Base-by-base conservation (phyloP, 2,888 invertebrate species). In the Neoascia interrupta region DNA sequence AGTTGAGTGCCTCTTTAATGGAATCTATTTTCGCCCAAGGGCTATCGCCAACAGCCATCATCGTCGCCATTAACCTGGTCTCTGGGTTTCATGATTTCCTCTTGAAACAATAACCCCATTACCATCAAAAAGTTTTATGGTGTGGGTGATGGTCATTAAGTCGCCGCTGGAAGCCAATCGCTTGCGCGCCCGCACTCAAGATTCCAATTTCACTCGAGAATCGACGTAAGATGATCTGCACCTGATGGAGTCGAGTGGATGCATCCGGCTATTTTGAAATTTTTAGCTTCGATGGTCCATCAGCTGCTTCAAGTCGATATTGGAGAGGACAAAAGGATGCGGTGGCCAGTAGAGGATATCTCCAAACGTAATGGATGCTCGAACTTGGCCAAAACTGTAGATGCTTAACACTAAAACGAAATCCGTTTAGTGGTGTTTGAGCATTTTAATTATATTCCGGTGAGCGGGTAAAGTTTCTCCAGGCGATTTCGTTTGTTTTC, bases 221-320 rank as follows among this genome's bases (percentile, higher is more conserved):
- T 47, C 58, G n/a, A 76, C 64, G 60, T 76, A 72, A 76, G 64
- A 72, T 60, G 34, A 53, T 72, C 53, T 76, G 60, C 72, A 76
- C 76, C 64, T 76, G 49, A 1, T 36, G 56, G 54, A 34, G 31
- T 37, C 31, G 11, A 26, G 36, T 18, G 31, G 19, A 5, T 49
- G 45, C 76, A 66, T 72, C 64, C 53, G 64, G 53, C 31, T 36
- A 54, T 36, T n/a, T n/a, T n/a, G n/a, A n/a, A n/a, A n/a, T 53
- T 54, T 11, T 41, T 16, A 19, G 10, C 8, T 26, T 34, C 69
- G 6, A 54, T 18, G 47, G 39, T 45, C 60, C n/a, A n/a, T n/a
- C 31, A 6, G 13, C 21, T 49, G 26, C 11, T 63, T 41, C 41
- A 51, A 28, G 43, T 39, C 51, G 63, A 54, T 66, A 60, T 64